phyloP scores from a whole-genome alignment of 2,888 invertebrate species.

The Acholoe squamosa region DNA sequence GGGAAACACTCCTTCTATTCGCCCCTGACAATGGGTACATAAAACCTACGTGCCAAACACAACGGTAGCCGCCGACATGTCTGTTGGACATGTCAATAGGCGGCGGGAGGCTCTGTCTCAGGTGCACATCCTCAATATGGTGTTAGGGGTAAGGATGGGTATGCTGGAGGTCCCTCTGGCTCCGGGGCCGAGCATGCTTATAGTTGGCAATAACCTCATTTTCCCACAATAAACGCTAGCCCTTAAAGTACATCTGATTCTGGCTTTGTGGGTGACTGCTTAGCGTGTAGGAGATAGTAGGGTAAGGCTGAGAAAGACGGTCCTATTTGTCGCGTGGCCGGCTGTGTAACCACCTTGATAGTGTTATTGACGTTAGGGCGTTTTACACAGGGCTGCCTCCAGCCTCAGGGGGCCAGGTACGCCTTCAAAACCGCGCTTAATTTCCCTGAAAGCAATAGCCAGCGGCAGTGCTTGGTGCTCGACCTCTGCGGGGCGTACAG shows the following conservation, averaged over 20 bases:
- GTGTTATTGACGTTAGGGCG: constrained; percentile 6
- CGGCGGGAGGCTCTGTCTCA: not conserved
- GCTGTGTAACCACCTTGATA: not conserved
- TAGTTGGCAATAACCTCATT: no score
- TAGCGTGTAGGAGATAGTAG: not conserved
- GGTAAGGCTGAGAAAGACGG: not conserved
- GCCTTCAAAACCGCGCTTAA: constrained; percentile 17
- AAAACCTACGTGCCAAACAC: constrained; percentile 12
- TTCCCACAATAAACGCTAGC: no score
- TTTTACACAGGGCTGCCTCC: not conserved
- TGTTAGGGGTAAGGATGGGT: no score
- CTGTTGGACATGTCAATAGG: constrained; percentile 23
- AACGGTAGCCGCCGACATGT: not conserved
- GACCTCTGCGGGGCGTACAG: not conserved
- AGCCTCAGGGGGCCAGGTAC: not conserved
- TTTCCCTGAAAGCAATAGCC: constrained; percentile 16
- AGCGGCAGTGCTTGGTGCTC: not conserved
- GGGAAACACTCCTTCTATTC: constrained; percentile 27
- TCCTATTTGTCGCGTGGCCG: not conserved
- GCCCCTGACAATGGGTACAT: constrained; percentile 16
- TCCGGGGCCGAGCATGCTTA: no score
- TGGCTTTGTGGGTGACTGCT: not conserved
- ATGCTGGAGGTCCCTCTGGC: no score
- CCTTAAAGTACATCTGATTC: no score
- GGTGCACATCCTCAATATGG: not conserved